These are phyloP conservation scores for Lepidocyrtoides sp. DNA, from an alignment of 2,888 invertebrate species.

Conservation along the genomic window DNA sequence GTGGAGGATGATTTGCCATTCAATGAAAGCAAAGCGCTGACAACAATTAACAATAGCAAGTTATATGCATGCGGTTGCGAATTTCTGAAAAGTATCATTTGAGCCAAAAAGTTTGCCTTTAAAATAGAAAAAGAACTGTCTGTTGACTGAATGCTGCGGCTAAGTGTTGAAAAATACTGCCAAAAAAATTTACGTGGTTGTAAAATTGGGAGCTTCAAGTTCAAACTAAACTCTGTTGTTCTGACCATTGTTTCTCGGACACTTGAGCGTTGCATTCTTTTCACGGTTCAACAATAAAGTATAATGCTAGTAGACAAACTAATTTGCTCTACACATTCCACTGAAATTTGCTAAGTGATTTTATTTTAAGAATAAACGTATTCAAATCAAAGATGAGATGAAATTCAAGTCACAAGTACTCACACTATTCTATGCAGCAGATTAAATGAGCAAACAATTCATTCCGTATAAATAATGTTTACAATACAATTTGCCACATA, in stretches of 20 bases:
- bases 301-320: constrained; percentile 34
- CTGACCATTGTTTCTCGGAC: constrained; percentile 67
- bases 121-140: no score
- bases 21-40: constrained; percentile 57
- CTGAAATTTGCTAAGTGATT: neutral
- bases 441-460: no score
- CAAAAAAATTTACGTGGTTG: no score
- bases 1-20: constrained; percentile 35
- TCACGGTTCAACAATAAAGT: constrained; percentile 62
- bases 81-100: constrained; percentile 18
- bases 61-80: neutral
- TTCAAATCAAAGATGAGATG: neutral
- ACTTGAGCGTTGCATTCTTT: constrained; percentile 10
- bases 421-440: no score
- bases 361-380: neutral
- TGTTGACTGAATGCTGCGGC: no score
- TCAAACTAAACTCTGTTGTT: neutral
- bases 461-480: no score
- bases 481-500: no score
- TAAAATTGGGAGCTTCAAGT: neutral
- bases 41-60: constrained; percentile 18
- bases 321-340: neutral
- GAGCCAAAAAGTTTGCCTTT: neutral
- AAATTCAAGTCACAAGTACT: no score
- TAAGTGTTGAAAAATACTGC: neutral